A percentile compares a stretch with the other conserved stretches of the same genome.
phyloP scores from a whole-genome alignment of 2,888 invertebrate species.

The Tanypteryx hageni region DNA sequence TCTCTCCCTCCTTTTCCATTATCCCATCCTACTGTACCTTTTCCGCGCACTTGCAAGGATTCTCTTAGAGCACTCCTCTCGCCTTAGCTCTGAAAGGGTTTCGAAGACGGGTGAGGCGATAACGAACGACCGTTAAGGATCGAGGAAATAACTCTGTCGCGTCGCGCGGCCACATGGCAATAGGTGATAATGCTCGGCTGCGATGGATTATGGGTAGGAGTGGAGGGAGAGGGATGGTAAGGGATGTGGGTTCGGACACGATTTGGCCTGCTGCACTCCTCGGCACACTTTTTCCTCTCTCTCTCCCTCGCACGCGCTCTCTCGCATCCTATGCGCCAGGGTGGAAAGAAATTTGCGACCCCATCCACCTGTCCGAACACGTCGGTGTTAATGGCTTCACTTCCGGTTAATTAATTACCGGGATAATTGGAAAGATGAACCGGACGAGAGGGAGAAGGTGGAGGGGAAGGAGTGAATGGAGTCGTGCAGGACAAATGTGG shows the following conservation, averaged over 20 bases:
- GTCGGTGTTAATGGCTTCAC: background rate
- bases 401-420: conserved; percentile 20
- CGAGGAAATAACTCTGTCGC: background rate
- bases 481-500: background rate
- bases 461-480: background rate
- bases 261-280: too few species aligned
- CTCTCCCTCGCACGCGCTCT: background rate
- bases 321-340: background rate
- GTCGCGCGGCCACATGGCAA: background rate
- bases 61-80: background rate
- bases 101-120: conserved; percentile 9
- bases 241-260: too few species aligned
- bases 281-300: background rate
- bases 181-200: background rate
- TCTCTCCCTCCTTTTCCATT: background rate
- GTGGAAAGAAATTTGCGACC: conserved; percentile 42
- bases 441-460: background rate
- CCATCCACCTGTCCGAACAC: conserved; percentile 37
- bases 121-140: background rate
- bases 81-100: background rate
- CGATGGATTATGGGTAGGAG: conserved; percentile 7
- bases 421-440: conserved; percentile 58
- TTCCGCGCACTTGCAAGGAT: background rate
- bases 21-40: background rate
- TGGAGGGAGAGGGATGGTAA: background rate